phyloP scores from a whole-genome alignment of 2,888 invertebrate species.

The Watsonalla cultraria region DNA sequence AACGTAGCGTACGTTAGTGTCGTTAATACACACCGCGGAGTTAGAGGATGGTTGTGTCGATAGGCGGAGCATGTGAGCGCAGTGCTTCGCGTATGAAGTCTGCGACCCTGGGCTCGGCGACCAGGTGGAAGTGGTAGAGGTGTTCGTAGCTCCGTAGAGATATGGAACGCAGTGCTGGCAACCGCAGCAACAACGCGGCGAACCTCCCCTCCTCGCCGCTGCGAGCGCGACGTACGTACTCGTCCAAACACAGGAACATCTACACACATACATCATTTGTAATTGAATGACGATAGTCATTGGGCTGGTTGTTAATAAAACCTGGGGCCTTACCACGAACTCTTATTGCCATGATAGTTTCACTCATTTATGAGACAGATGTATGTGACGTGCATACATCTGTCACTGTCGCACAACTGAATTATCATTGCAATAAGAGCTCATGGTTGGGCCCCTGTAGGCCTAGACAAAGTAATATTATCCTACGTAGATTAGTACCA shows the following conservation, averaged over 20 bases:
- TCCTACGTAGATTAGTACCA: too few species aligned
- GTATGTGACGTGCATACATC: too few species aligned
- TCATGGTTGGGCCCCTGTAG: too few species aligned
- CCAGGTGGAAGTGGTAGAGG: slow-evolving; percentile 94
- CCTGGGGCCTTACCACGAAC: too few species aligned
- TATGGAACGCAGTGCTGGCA: slow-evolving; percentile 94
- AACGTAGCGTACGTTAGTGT: neutral
- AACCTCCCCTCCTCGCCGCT: slow-evolving; percentile 96
- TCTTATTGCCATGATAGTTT: too few species aligned
- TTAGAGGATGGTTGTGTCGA: slow-evolving; percentile 54
- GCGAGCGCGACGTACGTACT: slow-evolving; percentile 93
- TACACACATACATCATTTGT: slow-evolving; percentile 20
- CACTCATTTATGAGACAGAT: too few species aligned
- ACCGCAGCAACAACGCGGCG: slow-evolving; percentile 93
- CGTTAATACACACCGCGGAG: slow-evolving; percentile 10
- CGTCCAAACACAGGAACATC: slow-evolving; percentile 95
- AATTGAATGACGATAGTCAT: neutral
- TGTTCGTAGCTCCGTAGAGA: slow-evolving; percentile 97
- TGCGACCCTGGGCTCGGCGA: slow-evolving; percentile 92
- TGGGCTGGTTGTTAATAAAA: too few species aligned
- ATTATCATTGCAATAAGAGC: too few species aligned
- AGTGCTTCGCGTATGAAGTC: slow-evolving; percentile 90
- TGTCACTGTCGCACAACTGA: too few species aligned
- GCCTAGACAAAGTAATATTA: too few species aligned
- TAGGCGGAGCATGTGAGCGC: slow-evolving; percentile 78